phyloP scores from a whole-genome alignment of 2,113 vertebrate genomes.

The Antechinus flavipes region DNA sequence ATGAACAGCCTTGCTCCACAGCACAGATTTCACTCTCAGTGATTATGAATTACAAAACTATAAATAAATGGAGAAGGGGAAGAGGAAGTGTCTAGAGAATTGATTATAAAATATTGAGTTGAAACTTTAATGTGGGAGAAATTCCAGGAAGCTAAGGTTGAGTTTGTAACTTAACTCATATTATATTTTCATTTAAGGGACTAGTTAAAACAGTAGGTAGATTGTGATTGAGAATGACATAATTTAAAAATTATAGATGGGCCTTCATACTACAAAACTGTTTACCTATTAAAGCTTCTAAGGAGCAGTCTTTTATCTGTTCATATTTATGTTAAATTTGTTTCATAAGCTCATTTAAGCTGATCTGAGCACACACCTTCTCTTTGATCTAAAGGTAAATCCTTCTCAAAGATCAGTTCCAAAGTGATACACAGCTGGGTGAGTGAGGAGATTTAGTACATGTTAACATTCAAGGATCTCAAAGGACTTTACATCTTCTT shows the following conservation, averaged over 20 bases:
- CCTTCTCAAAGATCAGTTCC: not conserved
- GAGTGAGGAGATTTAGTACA: not conserved
- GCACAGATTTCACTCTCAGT: slow-evolving; percentile 55
- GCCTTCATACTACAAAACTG: not conserved
- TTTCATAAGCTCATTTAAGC: slow-evolving; percentile 36
- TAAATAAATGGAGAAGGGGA: slow-evolving; percentile 65
- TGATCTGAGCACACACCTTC: slow-evolving; percentile 13
- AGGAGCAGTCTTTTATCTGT: slow-evolving; percentile 38
- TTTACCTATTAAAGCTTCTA: not conserved
- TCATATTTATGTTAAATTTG: slow-evolving; percentile 51
- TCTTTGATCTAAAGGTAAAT: slow-evolving; percentile 25
- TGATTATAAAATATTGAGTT: slow-evolving; percentile 68
- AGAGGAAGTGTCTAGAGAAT: slow-evolving; percentile 67
- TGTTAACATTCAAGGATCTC: not conserved
- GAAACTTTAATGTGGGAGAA: slow-evolving; percentile 64
- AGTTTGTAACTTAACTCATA: slow-evolving; percentile 62
- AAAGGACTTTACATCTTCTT: not conserved
- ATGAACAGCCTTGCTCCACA: slow-evolving; percentile 62
- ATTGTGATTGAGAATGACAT: slow-evolving; percentile 9
- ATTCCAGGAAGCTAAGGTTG: slow-evolving; percentile 64
- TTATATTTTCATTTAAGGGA: slow-evolving; percentile 46
- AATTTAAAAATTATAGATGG: slow-evolving; percentile 14
- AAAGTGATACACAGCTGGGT: not conserved
- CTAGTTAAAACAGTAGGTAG: slow-evolving; percentile 22
- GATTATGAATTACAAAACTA: slow-evolving; percentile 74